Conservation (phyloP, 37 sponge, comb jelly and placozoan species). For the Spongilla lacustris region DNA sequence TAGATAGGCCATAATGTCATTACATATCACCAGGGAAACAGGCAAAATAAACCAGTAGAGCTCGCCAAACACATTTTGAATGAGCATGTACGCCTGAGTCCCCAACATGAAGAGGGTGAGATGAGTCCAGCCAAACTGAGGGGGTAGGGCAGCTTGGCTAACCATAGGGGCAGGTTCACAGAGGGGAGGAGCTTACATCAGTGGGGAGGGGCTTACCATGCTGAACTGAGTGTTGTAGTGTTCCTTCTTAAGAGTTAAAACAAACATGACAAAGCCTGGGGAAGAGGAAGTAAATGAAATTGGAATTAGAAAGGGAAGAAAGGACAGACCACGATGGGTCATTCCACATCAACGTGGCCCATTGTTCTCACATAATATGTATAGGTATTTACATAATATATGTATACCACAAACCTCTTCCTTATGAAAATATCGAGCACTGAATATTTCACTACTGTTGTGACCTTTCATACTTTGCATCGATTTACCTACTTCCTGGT, state of each 20-base stretch:
- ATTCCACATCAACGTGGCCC: background rate
- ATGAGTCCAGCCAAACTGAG: conserved; percentile 96
- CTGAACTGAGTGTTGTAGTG: conserved; percentile 84
- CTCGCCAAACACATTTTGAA: conserved; percentile 88
- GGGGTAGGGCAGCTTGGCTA: background rate
- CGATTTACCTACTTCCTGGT: no score
- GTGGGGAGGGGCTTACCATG: conserved; percentile 47
- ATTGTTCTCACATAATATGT: no score
- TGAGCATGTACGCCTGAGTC: conserved; percentile 75
- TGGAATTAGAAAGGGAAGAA: background rate
- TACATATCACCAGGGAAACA: conserved; percentile 94
- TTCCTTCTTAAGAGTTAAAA: conserved; percentile 86
- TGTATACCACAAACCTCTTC: no score
- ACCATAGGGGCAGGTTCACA: background rate
- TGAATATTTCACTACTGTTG: no score
- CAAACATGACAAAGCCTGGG: conserved; percentile 87
- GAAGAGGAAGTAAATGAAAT: background rate
- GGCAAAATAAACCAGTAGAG: conserved; percentile 94
- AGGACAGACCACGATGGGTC: no score
- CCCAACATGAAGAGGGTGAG: conserved; percentile 86
- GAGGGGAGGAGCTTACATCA: no score
- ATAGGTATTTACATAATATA: no score
- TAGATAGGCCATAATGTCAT: conserved; percentile 97
- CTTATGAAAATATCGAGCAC: no score
- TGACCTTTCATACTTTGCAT: no score